Evolutionary conservation across 2,888 invertebrate species (phyloP), one percentile per base, ranked within the genome.

Genomic region (Tipula helvola): DNA sequence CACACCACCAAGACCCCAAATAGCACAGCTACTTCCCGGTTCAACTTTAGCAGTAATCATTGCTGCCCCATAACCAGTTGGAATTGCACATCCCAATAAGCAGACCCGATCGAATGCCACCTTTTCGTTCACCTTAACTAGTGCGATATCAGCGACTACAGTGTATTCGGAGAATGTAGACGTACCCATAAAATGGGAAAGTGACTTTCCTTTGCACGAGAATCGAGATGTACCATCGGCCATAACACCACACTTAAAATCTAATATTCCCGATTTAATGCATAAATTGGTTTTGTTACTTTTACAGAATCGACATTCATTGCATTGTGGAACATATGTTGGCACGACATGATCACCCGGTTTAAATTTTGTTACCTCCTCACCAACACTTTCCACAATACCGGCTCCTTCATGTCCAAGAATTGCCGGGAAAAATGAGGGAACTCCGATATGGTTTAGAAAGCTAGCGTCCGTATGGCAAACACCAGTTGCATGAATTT

Each of bases 281-380:
- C 99, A 99, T 10, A 99, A 93, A 93, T 99, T 99, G 0, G 99
- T 99, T 92, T 99, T 99, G 0, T 96, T 95, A 87, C 96, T 98
- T 88, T 95, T 94, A 92, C 99, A 99, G 91, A 97, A 99, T 91
- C 99, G 98, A 92, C 99, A 99, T 28, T 97, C 96, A 42, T 96
- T 94, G 91, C 99, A 99, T 92, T 99, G 99, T 0, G 99, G 99
- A 87, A 98, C 95, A 90, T 99, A 99, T 39, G 98, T 92, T 0
- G 99, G 99, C 88, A 99, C 94, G n/a, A 99, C 99, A 92, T 98
- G 97, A 91, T 99, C 99, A 3, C 86, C 86, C n/a, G 5, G 12
- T 83, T 83, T 83, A 83, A 83, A 83, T 12, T 13, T 36, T 28
- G 28, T 83, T 28, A 36, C 36, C 3, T 13, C 83, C 0, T 83